Evolutionary conservation across 2,113 vertebrate genomes (phyloP).

Genomic region (Balaeniceps rex): DNA sequence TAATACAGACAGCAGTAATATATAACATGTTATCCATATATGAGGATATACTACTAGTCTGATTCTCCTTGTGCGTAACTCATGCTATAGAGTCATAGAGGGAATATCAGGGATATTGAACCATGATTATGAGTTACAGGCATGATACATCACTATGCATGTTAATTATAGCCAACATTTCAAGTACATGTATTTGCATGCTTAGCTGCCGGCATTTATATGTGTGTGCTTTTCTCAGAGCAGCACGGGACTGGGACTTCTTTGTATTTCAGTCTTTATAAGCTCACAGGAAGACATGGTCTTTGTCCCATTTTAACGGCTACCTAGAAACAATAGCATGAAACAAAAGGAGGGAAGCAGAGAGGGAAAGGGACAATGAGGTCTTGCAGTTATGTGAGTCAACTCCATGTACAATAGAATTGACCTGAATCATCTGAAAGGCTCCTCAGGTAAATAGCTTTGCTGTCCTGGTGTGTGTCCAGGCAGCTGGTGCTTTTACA

Average conservation of each 20-base stretch:
- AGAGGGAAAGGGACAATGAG: slow-evolving; percentile 42
- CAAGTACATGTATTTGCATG: not conserved
- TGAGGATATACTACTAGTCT: not conserved
- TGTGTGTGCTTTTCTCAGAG: not conserved
- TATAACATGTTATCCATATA: not conserved
- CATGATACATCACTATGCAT: not conserved
- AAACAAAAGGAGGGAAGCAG: slow-evolving; percentile 53
- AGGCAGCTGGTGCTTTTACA: slow-evolving; percentile 26
- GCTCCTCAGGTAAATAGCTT: slow-evolving; percentile 1
- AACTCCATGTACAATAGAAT: not conserved
- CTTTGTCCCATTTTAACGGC: slow-evolving; percentile 45
- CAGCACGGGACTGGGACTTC: not conserved
- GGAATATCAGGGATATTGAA: not conserved
- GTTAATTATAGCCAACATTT: not conserved
- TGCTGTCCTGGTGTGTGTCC: slow-evolving; percentile 31
- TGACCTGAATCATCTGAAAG: slow-evolving; percentile 32
- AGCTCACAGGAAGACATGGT: slow-evolving; percentile 45
- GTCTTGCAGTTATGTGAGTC: not conserved
- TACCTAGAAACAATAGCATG: slow-evolving; percentile 37
- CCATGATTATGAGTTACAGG: not conserved
- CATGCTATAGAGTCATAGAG: not conserved
- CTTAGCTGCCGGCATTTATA: not conserved
- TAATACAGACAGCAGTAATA: not conserved
- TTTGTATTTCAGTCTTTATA: not conserved
- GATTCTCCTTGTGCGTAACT: not conserved